Evolutionary conservation across 2,888 invertebrate species (phyloP), one percentile per base, ranked within the genome.

Genomic region (Meandrusa payeni): DNA sequence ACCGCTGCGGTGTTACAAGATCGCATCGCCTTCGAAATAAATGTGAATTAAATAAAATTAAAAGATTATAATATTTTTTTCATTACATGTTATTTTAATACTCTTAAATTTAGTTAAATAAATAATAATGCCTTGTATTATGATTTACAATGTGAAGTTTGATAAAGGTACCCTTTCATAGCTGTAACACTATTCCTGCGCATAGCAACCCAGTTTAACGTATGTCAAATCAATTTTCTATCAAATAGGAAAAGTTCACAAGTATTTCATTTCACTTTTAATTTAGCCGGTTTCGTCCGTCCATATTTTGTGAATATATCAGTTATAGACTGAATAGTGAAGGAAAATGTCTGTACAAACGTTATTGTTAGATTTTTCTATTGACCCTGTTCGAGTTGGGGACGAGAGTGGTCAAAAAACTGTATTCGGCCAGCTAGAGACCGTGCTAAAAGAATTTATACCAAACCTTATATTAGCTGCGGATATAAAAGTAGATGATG

Each of bases 311-410:
- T 33, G 36, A 53, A 50, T 54, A 51, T 49, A 59, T 48, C 47
- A 52, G 53, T 45, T 57, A 48, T 55, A 53, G 46, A 54, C 51
- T 42, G 22, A 28, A 26, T 41, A 48, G 52, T 40, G 44, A 36
- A 41, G 41, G 29, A 61, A 58, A 55, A 95, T 95, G 95, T 92
- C 94, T 55, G 94, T 93, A 23, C 93, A 95, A 76, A 94, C 94
- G 34, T 89, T 95, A 59, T 80, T 95, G 37, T 81, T 95, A 57
- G 95, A 95, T 83, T 95, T 95, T 69, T 92, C 94, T 1, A 89
- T 95, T 53, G 93, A 94, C 55, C 89, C 93, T 26, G 90, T 89
- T 46, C 90, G 90, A 32, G 85, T 94, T 22, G 90, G 89, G 48
- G 93, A 93, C 61, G 89, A 92, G 49, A 89, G 85, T 51, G 92